Conservation (phyloP, 2,797 vertebrate genomes). For the Eulemur rubriventer region DNA sequence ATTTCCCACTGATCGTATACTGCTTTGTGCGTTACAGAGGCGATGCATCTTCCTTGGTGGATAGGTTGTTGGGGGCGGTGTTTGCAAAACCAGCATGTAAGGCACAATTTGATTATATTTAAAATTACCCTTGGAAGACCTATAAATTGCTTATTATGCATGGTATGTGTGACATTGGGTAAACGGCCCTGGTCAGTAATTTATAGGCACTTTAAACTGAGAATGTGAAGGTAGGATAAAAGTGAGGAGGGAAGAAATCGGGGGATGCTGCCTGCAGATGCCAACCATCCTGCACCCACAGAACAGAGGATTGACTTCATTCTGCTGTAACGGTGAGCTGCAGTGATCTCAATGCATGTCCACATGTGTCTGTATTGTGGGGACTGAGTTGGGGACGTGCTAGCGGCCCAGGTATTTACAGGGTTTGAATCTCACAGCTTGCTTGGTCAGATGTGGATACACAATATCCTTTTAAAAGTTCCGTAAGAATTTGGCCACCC, state of each 20-base stretch:
- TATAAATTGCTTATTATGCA: neutral
- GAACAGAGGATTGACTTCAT: neutral
- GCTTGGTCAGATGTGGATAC: neutral
- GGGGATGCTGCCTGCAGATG: neutral
- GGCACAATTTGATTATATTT: neutral
- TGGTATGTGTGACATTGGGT: neutral
- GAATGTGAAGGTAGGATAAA: neutral
- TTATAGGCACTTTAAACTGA: neutral
- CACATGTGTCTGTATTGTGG: neutral
- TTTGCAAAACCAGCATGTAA: neutral
- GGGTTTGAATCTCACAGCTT: neutral
- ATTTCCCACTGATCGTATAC: neutral
- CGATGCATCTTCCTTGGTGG: neutral
- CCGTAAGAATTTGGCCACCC: neutral
- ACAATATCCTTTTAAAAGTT: neutral
- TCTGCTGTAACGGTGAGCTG: accelerated
- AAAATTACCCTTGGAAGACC: neutral
- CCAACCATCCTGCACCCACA: too few species aligned
- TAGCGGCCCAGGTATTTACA: neutral
- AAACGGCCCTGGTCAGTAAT: neutral
- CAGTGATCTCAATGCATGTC: accelerated
- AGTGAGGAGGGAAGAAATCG: neutral
- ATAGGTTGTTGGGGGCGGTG: too few species aligned
- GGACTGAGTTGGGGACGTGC: neutral
- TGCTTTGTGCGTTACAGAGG: neutral